Evolutionary conservation across 2,113 vertebrate species (phyloP).

Genomic region (Toxostoma redivivum): DNA sequence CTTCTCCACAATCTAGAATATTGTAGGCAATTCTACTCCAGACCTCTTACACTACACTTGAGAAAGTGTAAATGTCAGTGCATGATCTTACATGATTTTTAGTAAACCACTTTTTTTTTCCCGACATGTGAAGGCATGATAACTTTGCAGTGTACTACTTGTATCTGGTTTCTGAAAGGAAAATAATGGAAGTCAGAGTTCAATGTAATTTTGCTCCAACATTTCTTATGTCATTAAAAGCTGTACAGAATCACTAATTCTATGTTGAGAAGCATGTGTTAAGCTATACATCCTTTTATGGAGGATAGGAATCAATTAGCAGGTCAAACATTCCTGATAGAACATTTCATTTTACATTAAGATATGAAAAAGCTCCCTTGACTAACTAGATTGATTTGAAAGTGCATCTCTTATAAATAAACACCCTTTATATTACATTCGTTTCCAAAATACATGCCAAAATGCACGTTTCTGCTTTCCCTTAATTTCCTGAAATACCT

Average conservation of each 20-base stretch:
- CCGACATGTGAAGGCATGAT: fast-evolving
- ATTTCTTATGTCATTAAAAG: background rate
- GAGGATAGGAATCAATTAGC: background rate
- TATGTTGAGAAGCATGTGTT: background rate
- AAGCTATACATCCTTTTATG: background rate
- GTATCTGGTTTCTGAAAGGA: background rate
- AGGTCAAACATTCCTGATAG: background rate
- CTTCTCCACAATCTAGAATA: background rate
- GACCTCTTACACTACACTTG: background rate
- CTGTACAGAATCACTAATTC: background rate
- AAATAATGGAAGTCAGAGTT: background rate
- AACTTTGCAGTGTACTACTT: background rate
- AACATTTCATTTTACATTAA: background rate
- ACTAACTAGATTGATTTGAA: background rate
- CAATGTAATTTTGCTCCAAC: background rate
- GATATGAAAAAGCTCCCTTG: background rate
- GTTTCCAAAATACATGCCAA: background rate
- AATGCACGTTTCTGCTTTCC: background rate
- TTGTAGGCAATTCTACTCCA: background rate
- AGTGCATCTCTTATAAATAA: background rate
- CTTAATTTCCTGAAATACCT: background rate
- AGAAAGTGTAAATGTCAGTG: background rate
- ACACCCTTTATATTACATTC: background rate
- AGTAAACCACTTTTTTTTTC: background rate
- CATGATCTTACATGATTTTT: background rate